These are phyloP conservation scores for Hemiprocne comata DNA, from an alignment of 2,113 vertebrate genomes.

Conservation along the genomic window DNA sequence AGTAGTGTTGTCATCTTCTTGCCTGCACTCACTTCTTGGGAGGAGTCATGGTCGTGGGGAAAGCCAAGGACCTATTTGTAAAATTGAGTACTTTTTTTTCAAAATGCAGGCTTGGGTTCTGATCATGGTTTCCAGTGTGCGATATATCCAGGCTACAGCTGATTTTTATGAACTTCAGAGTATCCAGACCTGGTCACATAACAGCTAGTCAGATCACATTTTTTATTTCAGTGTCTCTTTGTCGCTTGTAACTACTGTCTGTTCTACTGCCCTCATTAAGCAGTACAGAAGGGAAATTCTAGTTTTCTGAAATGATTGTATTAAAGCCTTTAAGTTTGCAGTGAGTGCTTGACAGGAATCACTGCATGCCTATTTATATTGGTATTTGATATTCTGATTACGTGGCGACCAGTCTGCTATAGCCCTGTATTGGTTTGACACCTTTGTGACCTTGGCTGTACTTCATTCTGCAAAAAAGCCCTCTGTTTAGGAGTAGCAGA, in stretches of 20 bases:
- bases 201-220: not conserved
- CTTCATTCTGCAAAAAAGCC: not conserved
- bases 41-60: rapidly evolving
- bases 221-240: not conserved
- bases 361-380: not conserved
- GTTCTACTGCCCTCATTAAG: not conserved
- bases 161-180: not conserved
- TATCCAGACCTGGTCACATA: not conserved
- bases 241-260: not conserved
- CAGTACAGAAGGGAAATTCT: not conserved
- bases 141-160: not conserved
- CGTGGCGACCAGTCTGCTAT: not conserved
- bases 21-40: not conserved
- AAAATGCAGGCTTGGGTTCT: not conserved
- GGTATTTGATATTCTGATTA: not conserved
- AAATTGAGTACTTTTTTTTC: not conserved
- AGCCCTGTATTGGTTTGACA: not conserved
- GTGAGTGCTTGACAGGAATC: not conserved
- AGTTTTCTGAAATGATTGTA: not conserved
- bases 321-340: not conserved
- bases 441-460: not conserved
- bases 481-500: not conserved
- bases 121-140: not conserved
- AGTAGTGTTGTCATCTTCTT: not conserved
- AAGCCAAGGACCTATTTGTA: not conserved